These are phyloP conservation scores for Amphiprion clarkii DNA, from an alignment of 2,797 vertebrate genomes.

Conservation along the genomic window DNA sequence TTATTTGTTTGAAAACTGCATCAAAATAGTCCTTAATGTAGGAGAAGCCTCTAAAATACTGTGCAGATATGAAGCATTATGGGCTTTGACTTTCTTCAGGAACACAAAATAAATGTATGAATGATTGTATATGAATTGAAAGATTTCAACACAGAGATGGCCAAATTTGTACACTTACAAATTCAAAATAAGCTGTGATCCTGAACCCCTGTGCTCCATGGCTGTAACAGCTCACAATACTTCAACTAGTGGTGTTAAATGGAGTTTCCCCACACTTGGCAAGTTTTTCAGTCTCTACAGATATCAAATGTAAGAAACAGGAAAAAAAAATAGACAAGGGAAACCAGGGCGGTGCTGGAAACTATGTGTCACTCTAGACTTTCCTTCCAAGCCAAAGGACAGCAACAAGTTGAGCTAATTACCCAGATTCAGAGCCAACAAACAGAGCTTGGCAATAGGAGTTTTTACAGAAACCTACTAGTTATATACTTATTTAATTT, in stretches of 20 bases:
- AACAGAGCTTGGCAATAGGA: conserved; percentile 5
- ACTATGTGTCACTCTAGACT: not conserved
- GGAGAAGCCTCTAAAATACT: not conserved
- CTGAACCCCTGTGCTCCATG: not conserved
- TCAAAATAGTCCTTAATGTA: too few species aligned
- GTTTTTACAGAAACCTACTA: too few species aligned
- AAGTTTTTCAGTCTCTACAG: not conserved
- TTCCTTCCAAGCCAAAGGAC: conserved; percentile 19
- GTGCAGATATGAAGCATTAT: not conserved
- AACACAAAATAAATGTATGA: too few species aligned
- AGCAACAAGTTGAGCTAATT: conserved; percentile 29
- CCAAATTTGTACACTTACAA: not conserved
- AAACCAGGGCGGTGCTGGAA: not conserved
- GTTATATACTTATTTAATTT: too few species aligned
- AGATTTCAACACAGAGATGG: not conserved
- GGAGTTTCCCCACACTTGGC: not conserved
- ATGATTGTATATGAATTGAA: not conserved
- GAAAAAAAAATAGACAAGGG: not conserved
- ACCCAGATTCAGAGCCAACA: conserved; percentile 16
- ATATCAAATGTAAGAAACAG: not conserved
- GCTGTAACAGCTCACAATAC: not conserved
- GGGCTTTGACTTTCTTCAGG: not conserved
- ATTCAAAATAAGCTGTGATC: not conserved
- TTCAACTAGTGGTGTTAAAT: not conserved
- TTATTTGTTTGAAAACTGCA: not conserved